Base-by-base conservation (phyloP, 2,888 invertebrate species). In the Acronicta aceris region DNA sequence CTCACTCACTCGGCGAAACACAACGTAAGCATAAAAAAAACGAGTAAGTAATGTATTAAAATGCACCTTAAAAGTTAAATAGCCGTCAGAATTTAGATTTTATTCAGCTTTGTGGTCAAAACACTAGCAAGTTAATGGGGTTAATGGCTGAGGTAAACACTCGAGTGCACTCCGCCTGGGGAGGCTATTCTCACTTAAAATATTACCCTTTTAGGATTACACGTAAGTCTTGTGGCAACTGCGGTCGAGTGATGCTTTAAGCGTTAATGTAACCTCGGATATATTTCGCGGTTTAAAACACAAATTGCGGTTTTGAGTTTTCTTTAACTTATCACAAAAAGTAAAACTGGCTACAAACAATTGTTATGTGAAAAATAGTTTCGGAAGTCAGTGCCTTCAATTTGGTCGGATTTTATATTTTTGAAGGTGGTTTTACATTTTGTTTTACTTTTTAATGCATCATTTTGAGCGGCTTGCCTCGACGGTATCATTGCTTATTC, bases 121-220 rank as follows among this genome's bases (percentile, higher is more conserved):
- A 65, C 65, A 64, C 64, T 73, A 70, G 65, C 58, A 57, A 67
- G 84, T 81, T 89, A 90, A 89, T 89, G 89, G 88, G 82, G 85
- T 86, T 91, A 91, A 90, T 90, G 87, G 86, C 64, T 65, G 78
- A 82, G 83, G 88, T 88, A 88, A 90, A 90, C 85, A 88, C 86
- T 89, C 83, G 86, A 91, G 91, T 90, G 90, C 90, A 89, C 89
- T 89, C 80, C 78, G 71, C 68, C 71, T 76, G 78, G 74, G 78
- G 74, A 79, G 79, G 89, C 88, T 88, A 88, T 89, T 90, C 88
- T 79, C 87, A 84, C 83, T 88, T 89, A 90, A 91, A 91, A 90
- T 91, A 91, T 91, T 89, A 90, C 91, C 91, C 91, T 91, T 91
- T 91, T 85, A 91, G 89, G 87, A 87, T 87, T 88, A 89, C 86